Evolutionary conservation across 2,888 invertebrate species (phyloP).

Genomic region (Ornithoptera priamus): DNA sequence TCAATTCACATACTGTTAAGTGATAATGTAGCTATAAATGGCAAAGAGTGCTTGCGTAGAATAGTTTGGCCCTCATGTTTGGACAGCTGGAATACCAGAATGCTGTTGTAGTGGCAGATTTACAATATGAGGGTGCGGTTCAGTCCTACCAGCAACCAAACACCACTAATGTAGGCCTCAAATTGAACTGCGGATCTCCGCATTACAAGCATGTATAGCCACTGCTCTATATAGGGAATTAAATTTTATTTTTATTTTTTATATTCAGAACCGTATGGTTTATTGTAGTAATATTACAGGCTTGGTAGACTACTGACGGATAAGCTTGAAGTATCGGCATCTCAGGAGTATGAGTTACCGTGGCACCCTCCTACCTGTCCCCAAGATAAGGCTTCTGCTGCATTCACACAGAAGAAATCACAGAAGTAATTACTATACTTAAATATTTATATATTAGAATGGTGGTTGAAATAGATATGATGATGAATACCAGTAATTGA

Average conservation of each 20-base stretch:
- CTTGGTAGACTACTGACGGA: constrained; percentile 78
- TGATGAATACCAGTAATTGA: not conserved
- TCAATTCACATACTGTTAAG: no score
- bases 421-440: constrained; percentile 27
- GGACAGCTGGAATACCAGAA: no score
- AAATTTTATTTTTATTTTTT: not conserved
- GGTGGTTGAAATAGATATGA: not conserved
- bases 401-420: constrained; percentile 50
- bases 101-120: no score
- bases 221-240: no score
- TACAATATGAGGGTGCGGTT: no score
- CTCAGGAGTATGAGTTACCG: constrained; percentile 84
- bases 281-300: constrained; percentile 49
- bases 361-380: constrained; percentile 88
- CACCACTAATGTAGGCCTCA: no score
- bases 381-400: constrained; percentile 53
- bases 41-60: no score
- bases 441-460: not conserved
- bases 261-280: not conserved
- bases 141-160: no score
- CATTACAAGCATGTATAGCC: no score
- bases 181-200: no score
- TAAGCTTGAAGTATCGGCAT: constrained; percentile 81
- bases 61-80: no score
- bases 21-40: no score